A percentile compares a stretch with the other conserved stretches of the same genome.
Conservation (phyloP, 2,113 vertebrate genomes). For the Prunella himalayana region DNA sequence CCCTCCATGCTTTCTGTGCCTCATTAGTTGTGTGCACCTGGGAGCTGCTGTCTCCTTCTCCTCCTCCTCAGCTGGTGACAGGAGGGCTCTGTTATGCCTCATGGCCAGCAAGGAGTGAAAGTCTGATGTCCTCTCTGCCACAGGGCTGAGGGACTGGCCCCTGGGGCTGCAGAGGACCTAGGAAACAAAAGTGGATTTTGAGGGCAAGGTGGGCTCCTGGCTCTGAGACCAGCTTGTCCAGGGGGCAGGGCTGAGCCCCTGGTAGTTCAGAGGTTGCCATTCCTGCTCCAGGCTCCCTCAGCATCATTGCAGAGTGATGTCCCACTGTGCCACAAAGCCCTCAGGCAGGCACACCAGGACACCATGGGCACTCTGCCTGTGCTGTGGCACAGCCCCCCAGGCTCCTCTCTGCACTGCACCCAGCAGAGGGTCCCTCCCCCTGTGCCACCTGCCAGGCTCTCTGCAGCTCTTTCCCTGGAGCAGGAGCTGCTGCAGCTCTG, state of each 20-base stretch:
- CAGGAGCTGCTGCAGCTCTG: background rate
- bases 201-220: background rate
- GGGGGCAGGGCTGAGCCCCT: background rate
- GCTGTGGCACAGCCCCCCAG: background rate
- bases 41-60: background rate
- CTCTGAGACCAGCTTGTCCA: background rate
- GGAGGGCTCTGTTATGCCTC: background rate
- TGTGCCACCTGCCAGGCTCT: background rate
- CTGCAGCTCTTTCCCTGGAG: background rate
- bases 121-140: background rate
- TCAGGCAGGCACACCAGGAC: fast-evolving
- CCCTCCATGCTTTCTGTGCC: background rate
- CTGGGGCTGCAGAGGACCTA: background rate
- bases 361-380: fast-evolving
- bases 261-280: background rate
- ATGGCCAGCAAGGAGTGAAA: background rate
- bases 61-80: background rate
- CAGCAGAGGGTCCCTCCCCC: background rate
- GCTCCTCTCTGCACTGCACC: background rate
- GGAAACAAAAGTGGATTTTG: background rate
- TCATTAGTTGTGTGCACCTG: background rate
- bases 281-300: background rate
- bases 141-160: background rate
- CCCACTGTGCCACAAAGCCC: background rate
- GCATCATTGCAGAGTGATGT: fast-evolving